Evolutionary conservation across 2,888 invertebrate genomes (phyloP).

Genomic region (Metacarcinus magister): DNA sequence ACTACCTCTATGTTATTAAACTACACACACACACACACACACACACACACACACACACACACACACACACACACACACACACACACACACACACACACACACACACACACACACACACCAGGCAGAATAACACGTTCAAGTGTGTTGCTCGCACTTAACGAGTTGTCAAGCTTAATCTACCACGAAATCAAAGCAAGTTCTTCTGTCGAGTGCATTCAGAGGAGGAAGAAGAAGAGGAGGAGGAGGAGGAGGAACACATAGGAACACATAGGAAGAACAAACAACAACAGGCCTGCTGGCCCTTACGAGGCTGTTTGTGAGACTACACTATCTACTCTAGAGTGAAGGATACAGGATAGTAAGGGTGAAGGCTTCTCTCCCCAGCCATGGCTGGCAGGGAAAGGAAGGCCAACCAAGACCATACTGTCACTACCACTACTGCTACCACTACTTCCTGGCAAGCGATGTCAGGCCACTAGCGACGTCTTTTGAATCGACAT

Average conservation of each 20-base stretch:
- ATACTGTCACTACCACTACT: no score
- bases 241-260: background rate
- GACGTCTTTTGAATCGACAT: no score
- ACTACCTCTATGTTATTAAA: background rate
- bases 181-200: conserved; percentile 4
- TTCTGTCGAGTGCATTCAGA: background rate
- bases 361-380: no score
- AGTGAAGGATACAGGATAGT: no score
- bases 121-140: conserved; percentile 10
- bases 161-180: background rate
- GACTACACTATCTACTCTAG: no score
- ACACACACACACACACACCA: conserved; percentile 30
- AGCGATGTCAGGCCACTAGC: no score
- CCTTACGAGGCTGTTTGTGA: no score
- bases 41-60: conserved; percentile 32
- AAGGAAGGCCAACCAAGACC: no score
- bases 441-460: no score
- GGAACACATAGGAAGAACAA: no score
- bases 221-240: background rate
- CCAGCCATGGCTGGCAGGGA: no score
- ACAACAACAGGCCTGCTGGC: no score
- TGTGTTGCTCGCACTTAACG: background rate
- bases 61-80: conserved; percentile 39
- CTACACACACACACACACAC: background rate
- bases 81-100: conserved; percentile 19